Percentiles rank a stretch among this genome's conserved stretches.
These are phyloP conservation scores for Drosophila borealis DNA, from an alignment of 2,888 invertebrate species.

Conservation along the genomic window DNA sequence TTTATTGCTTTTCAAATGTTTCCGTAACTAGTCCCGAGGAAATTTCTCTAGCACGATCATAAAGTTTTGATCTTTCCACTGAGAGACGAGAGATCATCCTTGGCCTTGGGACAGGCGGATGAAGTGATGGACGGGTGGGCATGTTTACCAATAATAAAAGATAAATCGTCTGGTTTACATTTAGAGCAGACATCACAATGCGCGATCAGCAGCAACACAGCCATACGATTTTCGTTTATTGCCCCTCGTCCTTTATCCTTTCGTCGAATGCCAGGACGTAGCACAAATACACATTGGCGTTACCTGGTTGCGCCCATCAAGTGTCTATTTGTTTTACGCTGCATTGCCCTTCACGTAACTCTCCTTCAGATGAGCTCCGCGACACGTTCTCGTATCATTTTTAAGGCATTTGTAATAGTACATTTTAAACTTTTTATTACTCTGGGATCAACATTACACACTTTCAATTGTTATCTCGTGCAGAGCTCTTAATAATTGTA, in stretches of 20 bases:
- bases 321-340: slow-evolving; percentile 6
- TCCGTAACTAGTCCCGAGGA: slow-evolving; percentile 60
- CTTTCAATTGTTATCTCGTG: slow-evolving; percentile 4
- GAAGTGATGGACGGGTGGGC: slow-evolving; percentile 26
- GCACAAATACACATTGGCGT: slow-evolving; percentile 17
- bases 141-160: slow-evolving; percentile 77
- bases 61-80: slow-evolving; percentile 75
- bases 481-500: slow-evolving; percentile 26
- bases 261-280: slow-evolving; percentile 48
- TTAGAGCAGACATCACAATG: slow-evolving; percentile 79
- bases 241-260: slow-evolving; percentile 66
- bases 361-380: slow-evolving; percentile 16
- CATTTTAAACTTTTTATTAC: slow-evolving; percentile 60
- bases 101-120: slow-evolving; percentile 66
- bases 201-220: slow-evolving; percentile 69
- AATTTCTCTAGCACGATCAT: slow-evolving; percentile 53
- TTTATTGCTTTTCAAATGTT: slow-evolving; percentile 80
- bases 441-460: slow-evolving; percentile 17
- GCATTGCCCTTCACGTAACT: slow-evolving; percentile 32
- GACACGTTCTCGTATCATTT: slow-evolving; percentile 68
- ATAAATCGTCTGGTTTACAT: slow-evolving; percentile 81
- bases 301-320: slow-evolving; percentile 56
- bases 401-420: slow-evolving; percentile 23
- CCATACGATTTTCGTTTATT: slow-evolving; percentile 65
- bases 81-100: slow-evolving; percentile 63